A percentile compares a stretch with the other conserved stretches of the same genome.
phyloP scores from a whole-genome alignment of 2,113 vertebrate species.

The Cacatua alba region DNA sequence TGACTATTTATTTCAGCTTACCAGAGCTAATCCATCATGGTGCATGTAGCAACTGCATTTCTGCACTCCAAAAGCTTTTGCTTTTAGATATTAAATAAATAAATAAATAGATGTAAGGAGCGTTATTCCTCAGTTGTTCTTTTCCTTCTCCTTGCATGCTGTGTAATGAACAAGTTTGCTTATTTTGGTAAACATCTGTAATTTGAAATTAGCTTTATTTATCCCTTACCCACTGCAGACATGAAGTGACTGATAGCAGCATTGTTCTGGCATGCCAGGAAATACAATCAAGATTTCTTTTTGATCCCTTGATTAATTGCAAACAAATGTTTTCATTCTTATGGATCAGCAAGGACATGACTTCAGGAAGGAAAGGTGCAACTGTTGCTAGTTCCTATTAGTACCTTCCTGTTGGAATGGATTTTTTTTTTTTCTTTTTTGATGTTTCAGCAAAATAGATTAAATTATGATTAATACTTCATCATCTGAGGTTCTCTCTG shows the following conservation, averaged over 20 bases:
- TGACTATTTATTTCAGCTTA: constrained; percentile 67
- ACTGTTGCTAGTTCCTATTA: constrained; percentile 36
- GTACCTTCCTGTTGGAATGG: background rate
- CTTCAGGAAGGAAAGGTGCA: background rate
- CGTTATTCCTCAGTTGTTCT: constrained; percentile 15
- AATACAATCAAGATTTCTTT: constrained; percentile 37
- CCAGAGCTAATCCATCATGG: constrained; percentile 69
- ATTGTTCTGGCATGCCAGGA: constrained; percentile 23
- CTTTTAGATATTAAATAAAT: constrained; percentile 69
- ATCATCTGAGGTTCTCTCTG: constrained; percentile 51
- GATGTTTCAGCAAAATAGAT: constrained; percentile 52
- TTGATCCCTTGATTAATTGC: constrained; percentile 66
- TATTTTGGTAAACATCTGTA: constrained; percentile 63
- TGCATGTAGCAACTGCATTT: constrained; percentile 61
- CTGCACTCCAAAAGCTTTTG: constrained; percentile 37
- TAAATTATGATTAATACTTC: constrained; percentile 66
- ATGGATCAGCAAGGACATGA: constrained; percentile 17
- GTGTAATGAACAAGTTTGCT: constrained; percentile 43
- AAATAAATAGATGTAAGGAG: constrained; percentile 53
- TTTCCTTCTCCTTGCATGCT: background rate
- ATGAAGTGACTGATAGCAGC: constrained; percentile 38
- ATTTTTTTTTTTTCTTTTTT: background rate
- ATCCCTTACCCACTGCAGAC: constrained; percentile 41
- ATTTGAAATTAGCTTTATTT: constrained; percentile 71
- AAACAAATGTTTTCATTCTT: constrained; percentile 49